Percentiles rank a stretch among this genome's conserved stretches.
Evolutionary conservation across 2,888 invertebrate species (phyloP).

Genomic region (Amitus sp.): DNA sequence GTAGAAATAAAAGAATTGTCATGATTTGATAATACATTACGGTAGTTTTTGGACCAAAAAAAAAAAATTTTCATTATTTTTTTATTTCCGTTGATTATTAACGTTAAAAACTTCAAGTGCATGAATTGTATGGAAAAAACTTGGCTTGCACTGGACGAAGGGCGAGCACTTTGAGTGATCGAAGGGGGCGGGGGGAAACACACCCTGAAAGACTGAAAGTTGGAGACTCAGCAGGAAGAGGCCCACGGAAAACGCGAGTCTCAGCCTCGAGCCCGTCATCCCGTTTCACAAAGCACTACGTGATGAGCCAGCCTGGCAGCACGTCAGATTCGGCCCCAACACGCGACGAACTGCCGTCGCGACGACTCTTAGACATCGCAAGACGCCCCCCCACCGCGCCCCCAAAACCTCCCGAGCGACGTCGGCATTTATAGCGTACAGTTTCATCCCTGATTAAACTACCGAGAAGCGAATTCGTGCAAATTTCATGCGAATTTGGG

Average conservation of each 20-base stretch:
- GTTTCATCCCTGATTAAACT: background rate
- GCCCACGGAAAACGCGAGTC: constrained; percentile 69
- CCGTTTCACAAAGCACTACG: constrained; percentile 67
- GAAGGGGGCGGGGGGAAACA: constrained; percentile 48
- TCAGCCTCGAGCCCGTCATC: constrained; percentile 70
- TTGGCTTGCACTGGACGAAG: background rate
- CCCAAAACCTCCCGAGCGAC: constrained; percentile 18
- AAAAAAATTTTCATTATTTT: too few species aligned
- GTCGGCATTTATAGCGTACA: constrained; percentile 7
- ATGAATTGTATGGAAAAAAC: too few species aligned
- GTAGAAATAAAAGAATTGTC: too few species aligned
- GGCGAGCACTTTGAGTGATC: background rate
- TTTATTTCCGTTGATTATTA: too few species aligned
- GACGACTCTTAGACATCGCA: constrained; percentile 42
- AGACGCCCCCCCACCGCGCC: constrained; percentile 29
- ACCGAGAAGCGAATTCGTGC: background rate
- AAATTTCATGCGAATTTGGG: background rate
- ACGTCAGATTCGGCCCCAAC: constrained; percentile 56
- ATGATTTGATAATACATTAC: too few species aligned
- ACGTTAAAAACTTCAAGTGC: too few species aligned
- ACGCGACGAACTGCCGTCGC: constrained; percentile 59
- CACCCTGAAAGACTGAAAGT: constrained; percentile 70
- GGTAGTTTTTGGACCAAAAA: too few species aligned
- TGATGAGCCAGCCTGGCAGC: constrained; percentile 60
- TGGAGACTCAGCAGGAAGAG: constrained; percentile 68